Conservation (phyloP, 92 coral and sea anemone species). For the Galaxea fascicularis region DNA sequence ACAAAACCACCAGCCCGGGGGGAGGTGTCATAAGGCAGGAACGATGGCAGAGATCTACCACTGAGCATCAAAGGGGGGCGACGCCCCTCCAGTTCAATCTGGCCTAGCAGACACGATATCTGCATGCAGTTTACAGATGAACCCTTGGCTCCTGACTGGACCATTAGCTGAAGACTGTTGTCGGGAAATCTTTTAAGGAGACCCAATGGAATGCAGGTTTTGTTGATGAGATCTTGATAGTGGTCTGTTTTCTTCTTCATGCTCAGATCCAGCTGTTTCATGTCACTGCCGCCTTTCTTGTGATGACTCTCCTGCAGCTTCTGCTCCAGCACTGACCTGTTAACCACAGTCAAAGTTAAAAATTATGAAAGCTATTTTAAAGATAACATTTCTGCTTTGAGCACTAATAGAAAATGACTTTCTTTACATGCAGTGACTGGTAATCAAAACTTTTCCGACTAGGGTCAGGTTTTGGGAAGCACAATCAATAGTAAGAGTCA, state of each 20-base stretch:
- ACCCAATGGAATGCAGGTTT: conserved; percentile 89
- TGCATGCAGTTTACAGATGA: conserved; percentile 97
- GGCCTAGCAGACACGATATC: conserved; percentile 92
- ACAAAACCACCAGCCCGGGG: conserved; percentile 99
- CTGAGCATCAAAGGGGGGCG: conserved; percentile 98
- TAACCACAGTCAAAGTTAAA: neutral
- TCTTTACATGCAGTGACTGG: too few species aligned
- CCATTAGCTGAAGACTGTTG: conserved; percentile 97
- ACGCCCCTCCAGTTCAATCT: conserved; percentile 97
- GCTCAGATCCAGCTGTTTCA: conserved; percentile 92
- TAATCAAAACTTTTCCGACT: too few species aligned
- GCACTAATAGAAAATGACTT: too few species aligned
- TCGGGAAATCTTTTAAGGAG: conserved; percentile 87
- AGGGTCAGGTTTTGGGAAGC: too few species aligned
- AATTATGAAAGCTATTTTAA: neutral
- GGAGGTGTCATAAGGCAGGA: conserved; percentile 93
- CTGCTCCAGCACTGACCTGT: conserved; percentile 66
- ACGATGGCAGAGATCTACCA: conserved; percentile 96
- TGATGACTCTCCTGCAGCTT: conserved; percentile 87
- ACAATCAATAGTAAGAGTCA: too few species aligned
- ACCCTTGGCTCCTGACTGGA: conserved; percentile 97
- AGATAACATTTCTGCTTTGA: too few species aligned
- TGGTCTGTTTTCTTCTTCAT: conserved; percentile 94
- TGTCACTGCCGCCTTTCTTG: conserved; percentile 85
- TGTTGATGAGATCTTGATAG: conserved; percentile 91